A percentile compares a stretch with the other conserved stretches of the same genome.
Evolutionary conservation across 2,797 vertebrate genomes (phyloP).

Genomic region (Thripadectes ignobilis): DNA sequence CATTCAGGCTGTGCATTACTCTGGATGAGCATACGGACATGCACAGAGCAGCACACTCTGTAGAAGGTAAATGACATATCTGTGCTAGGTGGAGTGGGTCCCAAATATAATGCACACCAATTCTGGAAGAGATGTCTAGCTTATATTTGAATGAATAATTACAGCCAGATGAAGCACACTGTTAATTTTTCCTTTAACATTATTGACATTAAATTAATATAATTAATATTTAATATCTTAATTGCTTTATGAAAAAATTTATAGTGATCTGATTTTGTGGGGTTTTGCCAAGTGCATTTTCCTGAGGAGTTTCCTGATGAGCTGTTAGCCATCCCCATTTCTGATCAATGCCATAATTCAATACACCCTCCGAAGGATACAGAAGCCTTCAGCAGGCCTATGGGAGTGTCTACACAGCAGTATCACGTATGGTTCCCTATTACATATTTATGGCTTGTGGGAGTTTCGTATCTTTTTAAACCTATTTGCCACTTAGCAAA

Average conservation of each 20-base stretch:
- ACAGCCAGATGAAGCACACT: background rate
- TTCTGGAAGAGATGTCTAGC: background rate
- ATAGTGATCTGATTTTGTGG: background rate
- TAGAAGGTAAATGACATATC: background rate
- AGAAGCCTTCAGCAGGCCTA: background rate
- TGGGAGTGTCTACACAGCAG: background rate
- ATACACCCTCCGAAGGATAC: background rate
- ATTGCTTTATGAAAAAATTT: background rate
- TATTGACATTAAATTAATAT: background rate
- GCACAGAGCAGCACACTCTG: background rate
- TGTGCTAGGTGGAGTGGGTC: background rate
- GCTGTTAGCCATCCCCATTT: background rate
- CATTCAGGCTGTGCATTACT: background rate
- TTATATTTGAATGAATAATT: background rate
- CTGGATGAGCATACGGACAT: background rate
- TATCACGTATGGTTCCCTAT: background rate
- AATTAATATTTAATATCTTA: background rate
- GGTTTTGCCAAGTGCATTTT: background rate
- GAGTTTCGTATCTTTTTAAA: background rate
- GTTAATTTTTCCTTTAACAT: background rate
- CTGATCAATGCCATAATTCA: background rate
- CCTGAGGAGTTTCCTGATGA: background rate
- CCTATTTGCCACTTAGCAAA: background rate
- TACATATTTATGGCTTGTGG: background rate
- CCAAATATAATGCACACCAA: background rate